These are phyloP conservation scores for Notechis scutatus DNA, from an alignment of 2,113 vertebrate species.

Conservation along the genomic window DNA sequence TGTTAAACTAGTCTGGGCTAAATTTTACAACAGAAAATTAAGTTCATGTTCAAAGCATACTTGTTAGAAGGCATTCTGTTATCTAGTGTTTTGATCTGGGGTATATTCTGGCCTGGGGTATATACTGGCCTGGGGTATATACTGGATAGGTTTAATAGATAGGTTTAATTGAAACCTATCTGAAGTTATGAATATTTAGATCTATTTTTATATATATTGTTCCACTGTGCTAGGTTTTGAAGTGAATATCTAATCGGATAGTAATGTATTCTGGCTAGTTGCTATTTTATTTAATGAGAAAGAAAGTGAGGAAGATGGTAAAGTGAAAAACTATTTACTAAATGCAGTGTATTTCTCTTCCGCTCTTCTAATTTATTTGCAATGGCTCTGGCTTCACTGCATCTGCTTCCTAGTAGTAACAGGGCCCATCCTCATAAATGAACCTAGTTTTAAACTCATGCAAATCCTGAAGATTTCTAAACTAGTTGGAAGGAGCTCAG, in stretches of 20 bases:
- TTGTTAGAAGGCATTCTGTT: neutral
- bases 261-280: neutral
- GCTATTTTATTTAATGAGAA: constrained; percentile 17
- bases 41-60: neutral
- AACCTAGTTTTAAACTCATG: neutral
- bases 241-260: constrained; percentile 4
- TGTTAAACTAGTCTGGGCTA: neutral
- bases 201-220: neutral
- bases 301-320: neutral
- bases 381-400: neutral
- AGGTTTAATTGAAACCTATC: neutral
- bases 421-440: too few relatives aligned
- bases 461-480: neutral
- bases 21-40: constrained; percentile 6
- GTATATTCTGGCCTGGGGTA: neutral
- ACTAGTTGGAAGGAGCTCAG: neutral
- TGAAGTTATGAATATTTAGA: neutral
- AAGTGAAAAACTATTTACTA: constrained; percentile 8
- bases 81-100: neutral
- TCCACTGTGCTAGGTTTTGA: constrained; percentile 14
- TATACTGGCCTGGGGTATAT: neutral
- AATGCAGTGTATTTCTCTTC: neutral
- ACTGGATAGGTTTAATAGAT: too few relatives aligned
- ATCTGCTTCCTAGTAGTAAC: neutral
- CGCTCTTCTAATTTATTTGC: neutral